These are phyloP conservation scores for Potorous gilbertii DNA, from an alignment of 2,797 vertebrate species.

Conservation along the genomic window DNA sequence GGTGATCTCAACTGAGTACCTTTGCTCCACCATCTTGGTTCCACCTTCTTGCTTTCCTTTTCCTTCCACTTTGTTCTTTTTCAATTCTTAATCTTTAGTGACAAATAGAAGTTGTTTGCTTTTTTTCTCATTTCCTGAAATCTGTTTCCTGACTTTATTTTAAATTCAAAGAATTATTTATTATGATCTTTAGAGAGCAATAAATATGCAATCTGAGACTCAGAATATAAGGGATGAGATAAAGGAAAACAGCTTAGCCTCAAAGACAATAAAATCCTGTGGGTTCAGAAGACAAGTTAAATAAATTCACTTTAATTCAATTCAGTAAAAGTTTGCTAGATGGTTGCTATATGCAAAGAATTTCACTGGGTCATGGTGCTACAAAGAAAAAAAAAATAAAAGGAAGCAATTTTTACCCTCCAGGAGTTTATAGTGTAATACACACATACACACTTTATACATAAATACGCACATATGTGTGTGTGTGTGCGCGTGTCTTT, in stretches of 20 bases:
- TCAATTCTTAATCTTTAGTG: not conserved
- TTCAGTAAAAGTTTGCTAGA: no score
- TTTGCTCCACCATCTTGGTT: no score
- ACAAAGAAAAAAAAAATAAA: not conserved
- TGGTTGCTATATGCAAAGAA: not conserved
- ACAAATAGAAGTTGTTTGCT: not conserved
- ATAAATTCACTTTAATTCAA: no score
- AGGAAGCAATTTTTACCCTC: not conserved
- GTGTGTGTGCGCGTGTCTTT: no score
- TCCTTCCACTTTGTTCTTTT: not conserved
- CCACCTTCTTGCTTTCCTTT: not conserved
- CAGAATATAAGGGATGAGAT: not conserved
- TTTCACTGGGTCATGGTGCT: not conserved
- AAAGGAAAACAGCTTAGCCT: not conserved
- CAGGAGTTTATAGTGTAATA: not conserved
- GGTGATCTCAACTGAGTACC: no score
- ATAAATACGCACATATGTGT: no score
- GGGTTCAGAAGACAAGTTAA: no score
- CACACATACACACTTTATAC: no score
- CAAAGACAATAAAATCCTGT: no score
- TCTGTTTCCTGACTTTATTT: not conserved
- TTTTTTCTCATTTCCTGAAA: not conserved
- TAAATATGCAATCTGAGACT: no score
- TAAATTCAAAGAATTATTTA: not conserved
- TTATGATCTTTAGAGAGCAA: no score